A percentile compares a stretch with the other conserved stretches of the same genome.
Conservation (phyloP, 2,888 invertebrate species). For the Orthosia gothica region DNA sequence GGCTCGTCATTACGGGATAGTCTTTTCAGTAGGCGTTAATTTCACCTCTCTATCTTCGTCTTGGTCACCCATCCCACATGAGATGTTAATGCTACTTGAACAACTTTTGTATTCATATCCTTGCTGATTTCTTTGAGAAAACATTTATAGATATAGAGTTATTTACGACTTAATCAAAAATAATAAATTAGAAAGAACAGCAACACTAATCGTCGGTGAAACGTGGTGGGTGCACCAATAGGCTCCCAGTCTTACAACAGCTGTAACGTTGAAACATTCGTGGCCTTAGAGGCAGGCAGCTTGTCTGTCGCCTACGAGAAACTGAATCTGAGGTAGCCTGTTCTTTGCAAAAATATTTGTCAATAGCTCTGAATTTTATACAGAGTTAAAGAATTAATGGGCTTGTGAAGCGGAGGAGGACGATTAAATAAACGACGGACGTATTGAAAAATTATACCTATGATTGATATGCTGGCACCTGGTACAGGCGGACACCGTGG, state of each 20-base stretch:
- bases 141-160: background rate
- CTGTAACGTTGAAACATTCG: conserved; percentile 26
- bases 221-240: conserved; percentile 21
- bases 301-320: background rate
- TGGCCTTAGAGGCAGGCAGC: conserved; percentile 12
- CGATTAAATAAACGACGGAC: too few species aligned
- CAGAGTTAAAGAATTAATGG: too few species aligned
- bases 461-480: too few species aligned
- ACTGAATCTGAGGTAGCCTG: background rate
- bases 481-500: too few species aligned
- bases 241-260: conserved; percentile 18
- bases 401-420: too few species aligned
- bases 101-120: too few species aligned
- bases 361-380: background rate
- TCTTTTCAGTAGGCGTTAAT: background rate
- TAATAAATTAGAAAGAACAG: conserved; percentile 24
- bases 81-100: background rate
- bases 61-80: background rate
- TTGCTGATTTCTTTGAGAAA: background rate
- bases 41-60: background rate
- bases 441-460: too few species aligned
- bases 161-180: background rate
- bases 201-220: conserved; percentile 22
- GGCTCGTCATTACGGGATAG: background rate
- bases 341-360: background rate